Percentiles rank a stretch among this genome's conserved stretches.
Evolutionary conservation across 2,113 vertebrate genomes (phyloP).

Genomic region (Cyprinodon variegatus): DNA sequence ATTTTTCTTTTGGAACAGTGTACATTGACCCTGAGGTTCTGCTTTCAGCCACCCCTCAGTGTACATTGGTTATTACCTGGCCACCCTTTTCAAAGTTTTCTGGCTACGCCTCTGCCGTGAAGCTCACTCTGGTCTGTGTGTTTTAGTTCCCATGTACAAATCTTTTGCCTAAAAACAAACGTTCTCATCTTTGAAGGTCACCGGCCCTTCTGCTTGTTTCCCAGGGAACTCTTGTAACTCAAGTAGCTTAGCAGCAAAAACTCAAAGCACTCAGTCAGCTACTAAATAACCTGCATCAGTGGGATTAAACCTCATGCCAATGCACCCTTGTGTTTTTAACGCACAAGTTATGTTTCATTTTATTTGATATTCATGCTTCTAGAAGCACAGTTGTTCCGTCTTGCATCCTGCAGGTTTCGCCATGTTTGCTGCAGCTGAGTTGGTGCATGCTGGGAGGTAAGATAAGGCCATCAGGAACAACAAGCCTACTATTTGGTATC

Average conservation of each 20-base stretch:
- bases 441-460: slow-evolving; percentile 16
- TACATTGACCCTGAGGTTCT: too few species aligned
- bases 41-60: too few species aligned
- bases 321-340: too few species aligned
- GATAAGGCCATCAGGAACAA: slow-evolving; percentile 52
- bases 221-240: slow-evolving; percentile 18
- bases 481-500: slow-evolving; percentile 49
- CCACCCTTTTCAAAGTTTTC: too few species aligned
- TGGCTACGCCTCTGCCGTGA: too few species aligned
- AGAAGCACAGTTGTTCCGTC: background rate
- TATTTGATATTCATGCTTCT: background rate
- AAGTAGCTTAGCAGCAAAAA: slow-evolving; percentile 22
- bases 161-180: slow-evolving; percentile 2
- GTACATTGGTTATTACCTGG: too few species aligned
- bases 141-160: background rate
- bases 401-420: slow-evolving; percentile 7
- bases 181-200: slow-evolving; percentile 29
- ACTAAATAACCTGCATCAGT: background rate
- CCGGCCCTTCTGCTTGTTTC: slow-evolving; percentile 12
- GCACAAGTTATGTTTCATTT: background rate
- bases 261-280: background rate
- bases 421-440: slow-evolving; percentile 6
- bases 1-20: too few species aligned
- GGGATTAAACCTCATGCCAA: background rate
- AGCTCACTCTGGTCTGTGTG: too few species aligned